Conservation (phyloP, 2,888 invertebrate species). For the Sinohyriopsis cumingii region DNA sequence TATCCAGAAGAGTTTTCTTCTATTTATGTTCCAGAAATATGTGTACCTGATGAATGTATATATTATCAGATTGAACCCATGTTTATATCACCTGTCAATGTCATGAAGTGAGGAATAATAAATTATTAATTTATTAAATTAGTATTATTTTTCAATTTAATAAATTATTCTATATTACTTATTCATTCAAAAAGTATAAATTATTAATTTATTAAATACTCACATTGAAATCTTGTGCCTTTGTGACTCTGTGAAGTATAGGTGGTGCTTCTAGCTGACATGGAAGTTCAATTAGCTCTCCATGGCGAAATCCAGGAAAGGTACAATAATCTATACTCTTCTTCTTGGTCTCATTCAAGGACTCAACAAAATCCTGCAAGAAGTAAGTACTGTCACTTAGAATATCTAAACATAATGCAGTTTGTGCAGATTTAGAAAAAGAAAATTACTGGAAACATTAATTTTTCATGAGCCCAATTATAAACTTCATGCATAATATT, state of each 20-base stretch:
- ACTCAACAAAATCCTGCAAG: slow-evolving; percentile 60
- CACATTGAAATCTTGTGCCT: slow-evolving; percentile 69
- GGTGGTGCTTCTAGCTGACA: slow-evolving; percentile 68
- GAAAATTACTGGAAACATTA: no score
- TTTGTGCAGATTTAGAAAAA: no score
- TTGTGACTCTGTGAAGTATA: slow-evolving; percentile 68
- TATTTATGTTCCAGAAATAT: no score
- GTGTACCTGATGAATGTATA: no score
- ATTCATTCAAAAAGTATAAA: neutral
- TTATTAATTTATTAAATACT: slow-evolving; percentile 14
- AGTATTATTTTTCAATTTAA: no score
- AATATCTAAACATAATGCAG: neutral
- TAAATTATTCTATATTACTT: neutral
- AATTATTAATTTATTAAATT: neutral
- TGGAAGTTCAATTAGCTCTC: slow-evolving; percentile 67
- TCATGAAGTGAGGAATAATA: no score
- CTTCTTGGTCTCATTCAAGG: slow-evolving; percentile 60
- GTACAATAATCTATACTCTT: slow-evolving; percentile 63
- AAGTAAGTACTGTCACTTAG: neutral
- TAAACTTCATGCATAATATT: no score
- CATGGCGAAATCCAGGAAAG: slow-evolving; percentile 66
- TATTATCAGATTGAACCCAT: no score
- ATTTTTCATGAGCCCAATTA: no score
- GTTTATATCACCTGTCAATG: no score
- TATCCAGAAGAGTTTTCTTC: no score